Conservation (phyloP, 2,113 vertebrate genomes). For the Aspidoscelis tigris region DNA sequence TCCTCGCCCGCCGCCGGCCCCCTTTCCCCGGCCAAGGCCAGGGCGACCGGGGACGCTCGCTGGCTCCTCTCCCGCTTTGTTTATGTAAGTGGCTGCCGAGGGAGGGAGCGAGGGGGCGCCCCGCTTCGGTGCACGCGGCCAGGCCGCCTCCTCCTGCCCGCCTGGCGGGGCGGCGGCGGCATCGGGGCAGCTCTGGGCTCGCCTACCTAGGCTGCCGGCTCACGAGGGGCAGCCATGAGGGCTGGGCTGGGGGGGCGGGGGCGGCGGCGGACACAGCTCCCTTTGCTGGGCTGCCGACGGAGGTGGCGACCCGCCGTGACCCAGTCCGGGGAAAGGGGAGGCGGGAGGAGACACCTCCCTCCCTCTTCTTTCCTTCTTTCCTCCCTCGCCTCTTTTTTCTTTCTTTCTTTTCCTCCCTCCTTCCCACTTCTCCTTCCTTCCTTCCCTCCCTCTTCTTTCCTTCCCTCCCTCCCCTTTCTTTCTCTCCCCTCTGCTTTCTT, state of each 20-base stretch:
- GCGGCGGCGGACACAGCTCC: not conserved
- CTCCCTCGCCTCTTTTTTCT: not conserved
- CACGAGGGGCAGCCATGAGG: slow-evolving; percentile 22
- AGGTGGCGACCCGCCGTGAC: not conserved
- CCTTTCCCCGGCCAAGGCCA: not conserved
- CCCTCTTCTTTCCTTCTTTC: not conserved
- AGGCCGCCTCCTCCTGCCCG: not conserved
- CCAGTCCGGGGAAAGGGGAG: not conserved
- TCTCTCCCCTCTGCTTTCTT: no score
- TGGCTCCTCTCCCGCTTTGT: not conserved
- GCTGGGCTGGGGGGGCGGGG: not conserved
- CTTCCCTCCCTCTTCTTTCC: no score
- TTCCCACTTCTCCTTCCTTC: no score
- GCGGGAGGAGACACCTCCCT: not conserved
- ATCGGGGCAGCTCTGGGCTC: not conserved
- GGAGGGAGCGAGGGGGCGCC: not conserved
- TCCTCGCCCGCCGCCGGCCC: not conserved
- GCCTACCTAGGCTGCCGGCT: not conserved
- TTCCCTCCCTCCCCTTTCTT: no score
- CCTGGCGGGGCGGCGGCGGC: no score
- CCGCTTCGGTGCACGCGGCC: not conserved
- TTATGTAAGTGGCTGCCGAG: not conserved
- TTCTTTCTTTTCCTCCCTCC: no score
- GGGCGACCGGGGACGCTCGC: not conserved
- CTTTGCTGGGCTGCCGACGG: not conserved